Percentiles rank a stretch among this genome's conserved stretches.
Evolutionary conservation across 2,888 invertebrate genomes (phyloP).

Genomic region (Ochlodes sylvanus): DNA sequence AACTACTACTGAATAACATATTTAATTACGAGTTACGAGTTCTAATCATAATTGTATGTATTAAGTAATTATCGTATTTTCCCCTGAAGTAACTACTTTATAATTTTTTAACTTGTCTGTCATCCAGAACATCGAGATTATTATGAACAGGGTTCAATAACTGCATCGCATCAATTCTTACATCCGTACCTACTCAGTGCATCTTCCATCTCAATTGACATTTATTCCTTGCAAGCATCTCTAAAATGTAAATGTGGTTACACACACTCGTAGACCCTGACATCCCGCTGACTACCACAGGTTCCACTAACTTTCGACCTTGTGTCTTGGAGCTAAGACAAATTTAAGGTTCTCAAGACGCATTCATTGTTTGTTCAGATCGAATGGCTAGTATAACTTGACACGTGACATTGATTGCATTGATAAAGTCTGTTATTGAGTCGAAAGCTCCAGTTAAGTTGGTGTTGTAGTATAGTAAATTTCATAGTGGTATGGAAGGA

Average conservation of each 20-base stretch:
- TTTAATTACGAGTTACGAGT: too few relatives aligned
- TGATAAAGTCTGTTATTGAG: constrained; percentile 77
- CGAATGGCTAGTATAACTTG: constrained; percentile 68
- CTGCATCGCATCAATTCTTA: constrained; percentile 73
- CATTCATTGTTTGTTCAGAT: constrained; percentile 46
- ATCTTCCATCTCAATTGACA: constrained; percentile 82
- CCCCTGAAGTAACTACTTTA: constrained; percentile 24
- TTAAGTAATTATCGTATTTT: background rate
- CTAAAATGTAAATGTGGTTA: constrained; percentile 82
- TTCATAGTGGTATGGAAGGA: constrained; percentile 67
- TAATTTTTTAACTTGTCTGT: constrained; percentile 28
- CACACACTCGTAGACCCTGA: constrained; percentile 50
- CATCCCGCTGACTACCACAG: background rate
- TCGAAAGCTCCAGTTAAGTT: constrained; percentile 64
- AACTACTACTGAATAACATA: too few relatives aligned
- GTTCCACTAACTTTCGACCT: constrained; percentile 42
- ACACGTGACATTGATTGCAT: constrained; percentile 74
- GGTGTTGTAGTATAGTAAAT: constrained; percentile 69
- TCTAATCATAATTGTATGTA: too few relatives aligned
- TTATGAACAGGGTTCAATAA: constrained; percentile 75
- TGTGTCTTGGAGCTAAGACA: constrained; percentile 47
- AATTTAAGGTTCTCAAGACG: constrained; percentile 26
- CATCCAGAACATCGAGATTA: constrained; percentile 50
- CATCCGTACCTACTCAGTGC: constrained; percentile 60
- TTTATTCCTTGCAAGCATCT: constrained; percentile 79